phyloP scores from a whole-genome alignment of 2,797 vertebrate genomes.

The Tragelaphus oryx region DNA sequence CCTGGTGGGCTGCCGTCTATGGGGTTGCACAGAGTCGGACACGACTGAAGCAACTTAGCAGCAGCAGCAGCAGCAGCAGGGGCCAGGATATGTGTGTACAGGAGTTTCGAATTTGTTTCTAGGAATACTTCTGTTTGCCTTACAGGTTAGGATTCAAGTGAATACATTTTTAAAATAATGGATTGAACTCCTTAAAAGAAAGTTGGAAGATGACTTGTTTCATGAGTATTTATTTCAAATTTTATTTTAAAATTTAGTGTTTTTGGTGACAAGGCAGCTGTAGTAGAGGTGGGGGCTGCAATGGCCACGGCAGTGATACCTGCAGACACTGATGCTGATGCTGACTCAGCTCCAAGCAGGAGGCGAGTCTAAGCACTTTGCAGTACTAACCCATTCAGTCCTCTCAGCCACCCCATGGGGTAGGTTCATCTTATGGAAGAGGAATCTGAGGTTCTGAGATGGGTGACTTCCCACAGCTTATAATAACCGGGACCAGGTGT shows the following conservation, averaged over 20 bases:
- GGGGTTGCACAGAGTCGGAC: too few relatives aligned
- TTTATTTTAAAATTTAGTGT: background rate
- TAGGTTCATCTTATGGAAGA: background rate
- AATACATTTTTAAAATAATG: background rate
- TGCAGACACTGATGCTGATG: accelerated
- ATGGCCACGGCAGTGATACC: accelerated
- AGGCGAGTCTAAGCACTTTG: background rate
- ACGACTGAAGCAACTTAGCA: too few relatives aligned
- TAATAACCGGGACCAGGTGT: background rate
- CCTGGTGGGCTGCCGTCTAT: too few relatives aligned
- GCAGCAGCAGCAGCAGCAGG: too few relatives aligned
- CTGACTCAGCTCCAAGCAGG: background rate
- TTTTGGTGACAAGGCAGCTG: background rate
- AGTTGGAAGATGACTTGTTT: background rate
- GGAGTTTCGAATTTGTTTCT: background rate
- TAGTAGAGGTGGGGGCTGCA: accelerated
- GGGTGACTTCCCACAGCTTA: too few relatives aligned
- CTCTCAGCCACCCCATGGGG: background rate
- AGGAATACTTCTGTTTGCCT: background rate
- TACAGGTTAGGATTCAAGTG: background rate
- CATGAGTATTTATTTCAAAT: background rate
- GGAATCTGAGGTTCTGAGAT: background rate
- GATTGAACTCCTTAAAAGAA: background rate
- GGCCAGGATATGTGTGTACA: background rate
- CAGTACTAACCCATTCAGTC: background rate